Evolutionary conservation across 2,797 vertebrate species (phyloP).

Genomic region (Myioborus melanocephalus): DNA sequence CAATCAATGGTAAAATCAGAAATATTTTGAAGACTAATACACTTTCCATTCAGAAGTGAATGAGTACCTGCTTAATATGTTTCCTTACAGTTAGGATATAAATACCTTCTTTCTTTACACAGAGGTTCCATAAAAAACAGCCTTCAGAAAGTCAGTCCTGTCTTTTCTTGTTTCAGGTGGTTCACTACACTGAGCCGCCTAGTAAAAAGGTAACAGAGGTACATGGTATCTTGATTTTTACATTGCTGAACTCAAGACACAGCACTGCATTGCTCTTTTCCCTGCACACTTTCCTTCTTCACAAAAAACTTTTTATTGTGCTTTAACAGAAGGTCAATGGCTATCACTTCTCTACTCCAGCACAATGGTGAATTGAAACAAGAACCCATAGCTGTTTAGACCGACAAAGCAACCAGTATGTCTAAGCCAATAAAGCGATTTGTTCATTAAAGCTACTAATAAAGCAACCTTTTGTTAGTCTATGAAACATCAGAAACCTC

Average conservation of each 20-base stretch:
- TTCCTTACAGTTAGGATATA: not conserved
- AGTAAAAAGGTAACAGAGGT: not conserved
- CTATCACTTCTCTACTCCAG: constrained; percentile 79
- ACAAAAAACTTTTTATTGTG: constrained; percentile 80
- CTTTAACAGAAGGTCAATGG: constrained; percentile 79
- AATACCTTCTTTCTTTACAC: constrained; percentile 16
- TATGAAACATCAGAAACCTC: constrained; percentile 78
- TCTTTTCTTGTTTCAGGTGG: not conserved
- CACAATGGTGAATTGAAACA: constrained; percentile 83
- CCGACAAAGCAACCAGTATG: constrained; percentile 83
- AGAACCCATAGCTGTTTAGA: constrained; percentile 78
- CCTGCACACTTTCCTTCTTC: constrained; percentile 64
- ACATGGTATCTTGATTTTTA: not conserved
- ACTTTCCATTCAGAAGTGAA: not conserved
- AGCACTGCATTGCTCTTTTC: constrained; percentile 42
- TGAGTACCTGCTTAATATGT: not conserved
- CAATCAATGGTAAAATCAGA: not conserved
- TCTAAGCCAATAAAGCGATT: constrained; percentile 81
- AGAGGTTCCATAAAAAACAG: not conserved
- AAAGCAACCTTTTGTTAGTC: constrained; percentile 84
- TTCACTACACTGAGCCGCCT: not conserved
- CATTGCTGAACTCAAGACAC: constrained; percentile 34
- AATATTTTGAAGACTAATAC: not conserved
- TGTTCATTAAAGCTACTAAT: constrained; percentile 81
- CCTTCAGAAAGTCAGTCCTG: not conserved